phyloP scores from a whole-genome alignment of 2,797 vertebrate genomes.

The Spondyliosoma cantharus region DNA sequence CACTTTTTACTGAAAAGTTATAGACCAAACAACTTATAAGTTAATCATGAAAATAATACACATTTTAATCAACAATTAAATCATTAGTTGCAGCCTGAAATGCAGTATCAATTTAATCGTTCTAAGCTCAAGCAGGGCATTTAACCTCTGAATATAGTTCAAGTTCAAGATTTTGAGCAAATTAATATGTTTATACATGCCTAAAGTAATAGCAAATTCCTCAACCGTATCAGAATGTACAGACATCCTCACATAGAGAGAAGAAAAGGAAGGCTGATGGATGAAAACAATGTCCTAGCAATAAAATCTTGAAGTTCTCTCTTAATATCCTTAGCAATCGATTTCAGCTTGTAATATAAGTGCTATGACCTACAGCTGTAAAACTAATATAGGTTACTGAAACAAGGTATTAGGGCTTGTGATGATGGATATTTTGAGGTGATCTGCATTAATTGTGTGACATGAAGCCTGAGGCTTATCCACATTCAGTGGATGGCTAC shows the following conservation, averaged over 20 bases:
- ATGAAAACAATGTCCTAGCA: not conserved
- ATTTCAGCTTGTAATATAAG: slow-evolving; percentile 26
- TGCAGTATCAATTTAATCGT: not conserved
- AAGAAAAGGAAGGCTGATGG: not conserved
- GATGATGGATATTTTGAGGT: slow-evolving; percentile 55
- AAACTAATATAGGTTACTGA: slow-evolving; percentile 42
- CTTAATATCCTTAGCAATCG: slow-evolving; percentile 14
- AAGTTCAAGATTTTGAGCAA: not conserved
- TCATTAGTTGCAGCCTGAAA: not conserved
- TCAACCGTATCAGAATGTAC: not conserved
- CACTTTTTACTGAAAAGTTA: too few species aligned
- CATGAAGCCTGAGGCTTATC: slow-evolving; percentile 40
- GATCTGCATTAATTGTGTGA: slow-evolving; percentile 57
- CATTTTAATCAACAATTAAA: too few species aligned
- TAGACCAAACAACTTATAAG: too few species aligned
- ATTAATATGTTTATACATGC: slow-evolving; percentile 1
- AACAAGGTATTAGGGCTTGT: slow-evolving; percentile 14
- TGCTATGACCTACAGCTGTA: slow-evolving; percentile 37
- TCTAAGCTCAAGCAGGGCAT: not conserved
- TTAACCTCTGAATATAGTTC: not conserved
- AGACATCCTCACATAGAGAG: not conserved
- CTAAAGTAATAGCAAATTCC: not conserved
- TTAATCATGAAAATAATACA: too few species aligned
- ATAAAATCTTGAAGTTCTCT: slow-evolving; percentile 7
- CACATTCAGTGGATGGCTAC: slow-evolving; percentile 43